Evolutionary conservation across 2,797 vertebrate species (phyloP).

Genomic region (Chiroxiphia lanceolata): DNA sequence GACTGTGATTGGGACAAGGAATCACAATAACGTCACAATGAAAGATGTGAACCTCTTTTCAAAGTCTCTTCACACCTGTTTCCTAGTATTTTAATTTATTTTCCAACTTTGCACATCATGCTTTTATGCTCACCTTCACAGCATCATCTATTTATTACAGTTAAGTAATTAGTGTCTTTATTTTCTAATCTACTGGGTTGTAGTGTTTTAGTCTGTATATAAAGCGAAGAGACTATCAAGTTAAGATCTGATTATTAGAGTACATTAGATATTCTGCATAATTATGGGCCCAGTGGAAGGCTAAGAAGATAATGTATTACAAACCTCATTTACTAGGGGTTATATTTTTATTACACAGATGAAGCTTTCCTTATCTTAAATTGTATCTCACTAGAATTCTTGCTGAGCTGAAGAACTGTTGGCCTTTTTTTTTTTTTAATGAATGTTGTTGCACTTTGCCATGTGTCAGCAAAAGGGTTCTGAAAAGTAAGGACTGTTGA

Average conservation of each 20-base stretch:
- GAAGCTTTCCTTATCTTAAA: constrained; percentile 39
- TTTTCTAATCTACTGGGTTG: constrained; percentile 16
- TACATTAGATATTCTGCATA: constrained; percentile 38
- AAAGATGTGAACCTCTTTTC: neutral
- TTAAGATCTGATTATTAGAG: constrained; percentile 58
- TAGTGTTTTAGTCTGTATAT: neutral
- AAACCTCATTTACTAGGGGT: constrained; percentile 20
- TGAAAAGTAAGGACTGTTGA: neutral
- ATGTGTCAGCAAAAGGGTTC: constrained; percentile 36
- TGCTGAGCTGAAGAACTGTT: constrained; percentile 43
- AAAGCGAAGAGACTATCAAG: neutral
- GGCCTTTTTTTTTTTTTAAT: neutral
- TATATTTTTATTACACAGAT: constrained; percentile 42
- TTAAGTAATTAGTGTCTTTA: constrained; percentile 24
- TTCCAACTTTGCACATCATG: neutral
- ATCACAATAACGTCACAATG: neutral
- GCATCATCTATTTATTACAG: neutral
- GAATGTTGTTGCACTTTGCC: constrained; percentile 8
- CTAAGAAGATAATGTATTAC: constrained; percentile 15
- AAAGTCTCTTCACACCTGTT: neutral
- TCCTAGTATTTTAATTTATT: constrained; percentile 1
- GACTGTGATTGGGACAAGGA: neutral
- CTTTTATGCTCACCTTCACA: neutral
- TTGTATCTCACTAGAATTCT: constrained; percentile 31
- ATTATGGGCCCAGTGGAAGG: constrained; percentile 21